A percentile compares a stretch with the other conserved stretches of the same genome.
Evolutionary conservation across 2,113 vertebrate genomes (phyloP).

Genomic region (Apeltes quadracus): DNA sequence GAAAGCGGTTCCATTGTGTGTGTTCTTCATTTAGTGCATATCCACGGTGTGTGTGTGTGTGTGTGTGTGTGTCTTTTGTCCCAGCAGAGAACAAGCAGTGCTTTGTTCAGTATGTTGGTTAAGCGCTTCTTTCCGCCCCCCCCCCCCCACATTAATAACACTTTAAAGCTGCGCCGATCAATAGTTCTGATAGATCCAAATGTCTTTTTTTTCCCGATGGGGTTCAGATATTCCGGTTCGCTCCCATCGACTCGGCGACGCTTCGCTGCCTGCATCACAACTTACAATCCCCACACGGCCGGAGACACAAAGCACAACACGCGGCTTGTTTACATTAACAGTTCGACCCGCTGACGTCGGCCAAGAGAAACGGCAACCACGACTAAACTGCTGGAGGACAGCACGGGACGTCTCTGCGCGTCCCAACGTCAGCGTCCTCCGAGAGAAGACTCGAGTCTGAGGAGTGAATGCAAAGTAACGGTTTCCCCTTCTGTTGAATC

Average conservation of each 20-base stretch:
- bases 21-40: slow-evolving; percentile 9
- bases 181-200: background rate
- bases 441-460: background rate
- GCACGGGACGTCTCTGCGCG: background rate
- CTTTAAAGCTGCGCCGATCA: background rate
- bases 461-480: too few relatives aligned
- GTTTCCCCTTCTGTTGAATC: too few relatives aligned
- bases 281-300: background rate
- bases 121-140: background rate
- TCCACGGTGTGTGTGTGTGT: background rate
- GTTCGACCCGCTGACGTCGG: background rate
- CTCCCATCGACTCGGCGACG: background rate
- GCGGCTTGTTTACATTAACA: background rate
- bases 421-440: background rate
- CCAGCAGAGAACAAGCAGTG: background rate
- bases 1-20: background rate
- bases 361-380: background rate
- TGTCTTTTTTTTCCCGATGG: background rate
- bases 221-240: background rate
- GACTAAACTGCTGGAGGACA: background rate
- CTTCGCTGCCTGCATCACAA: background rate
- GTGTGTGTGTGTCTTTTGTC: background rate
- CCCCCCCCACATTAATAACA: background rate
- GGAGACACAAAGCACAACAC: background rate
- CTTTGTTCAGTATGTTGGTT: background rate